phyloP scores from a whole-genome alignment of 2,888 invertebrate species.

The Hirtodrosophila cameraria region DNA sequence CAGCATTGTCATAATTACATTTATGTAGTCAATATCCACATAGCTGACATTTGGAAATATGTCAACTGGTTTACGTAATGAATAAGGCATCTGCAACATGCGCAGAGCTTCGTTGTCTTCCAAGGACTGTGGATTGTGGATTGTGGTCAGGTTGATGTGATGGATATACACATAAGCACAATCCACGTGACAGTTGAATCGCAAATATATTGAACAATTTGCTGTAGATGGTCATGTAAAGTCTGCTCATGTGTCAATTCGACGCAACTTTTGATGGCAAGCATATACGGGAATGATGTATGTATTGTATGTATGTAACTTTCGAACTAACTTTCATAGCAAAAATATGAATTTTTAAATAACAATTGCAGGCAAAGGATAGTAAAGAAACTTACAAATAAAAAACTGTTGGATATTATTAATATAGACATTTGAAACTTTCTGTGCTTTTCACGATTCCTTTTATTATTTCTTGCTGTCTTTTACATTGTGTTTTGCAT shows the following conservation, averaged over 20 bases:
- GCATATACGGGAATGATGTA: slow-evolving; percentile 10
- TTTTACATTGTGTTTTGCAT: slow-evolving; percentile 37
- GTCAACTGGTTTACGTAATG: slow-evolving; percentile 65
- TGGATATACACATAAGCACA: slow-evolving; percentile 73
- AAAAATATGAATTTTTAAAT: slow-evolving; percentile 4
- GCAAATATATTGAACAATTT: slow-evolving; percentile 68
- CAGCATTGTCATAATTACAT: slow-evolving; percentile 72
- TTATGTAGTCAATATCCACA: slow-evolving; percentile 61
- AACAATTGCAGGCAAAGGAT: slow-evolving; percentile 2
- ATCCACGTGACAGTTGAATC: slow-evolving; percentile 64
- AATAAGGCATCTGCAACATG: slow-evolving; percentile 56
- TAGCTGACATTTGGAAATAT: slow-evolving; percentile 67
- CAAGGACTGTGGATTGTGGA: slow-evolving; percentile 56
- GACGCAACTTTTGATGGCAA: slow-evolving; percentile 44
- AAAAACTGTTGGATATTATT: not conserved
- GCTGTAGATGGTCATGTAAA: slow-evolving; percentile 68
- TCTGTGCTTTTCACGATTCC: not conserved
- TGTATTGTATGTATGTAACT: too few relatives aligned
- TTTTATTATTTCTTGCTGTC: slow-evolving; percentile 24
- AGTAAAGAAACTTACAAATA: too few relatives aligned
- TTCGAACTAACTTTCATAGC: slow-evolving; percentile 11
- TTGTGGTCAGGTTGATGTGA: slow-evolving; percentile 46
- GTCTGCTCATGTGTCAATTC: slow-evolving; percentile 70
- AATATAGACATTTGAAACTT: not conserved
- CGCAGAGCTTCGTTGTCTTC: slow-evolving; percentile 35